A percentile compares a stretch with the other conserved stretches of the same genome.
Evolutionary conservation across 2,797 vertebrate species (phyloP).

Genomic region (Sphaeramia orbicularis): DNA sequence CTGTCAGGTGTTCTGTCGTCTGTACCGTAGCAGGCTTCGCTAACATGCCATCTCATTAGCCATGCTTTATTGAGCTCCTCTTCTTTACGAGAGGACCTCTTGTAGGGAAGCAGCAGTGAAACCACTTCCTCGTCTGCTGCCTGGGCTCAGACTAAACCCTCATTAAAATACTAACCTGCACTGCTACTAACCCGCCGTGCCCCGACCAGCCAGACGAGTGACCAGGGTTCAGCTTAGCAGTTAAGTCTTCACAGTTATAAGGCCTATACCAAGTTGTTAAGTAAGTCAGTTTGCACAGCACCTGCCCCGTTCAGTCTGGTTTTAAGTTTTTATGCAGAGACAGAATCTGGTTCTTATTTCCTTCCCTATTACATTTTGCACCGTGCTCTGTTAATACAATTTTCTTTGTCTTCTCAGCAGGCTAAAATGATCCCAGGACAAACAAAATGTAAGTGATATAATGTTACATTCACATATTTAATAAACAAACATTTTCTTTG

Average conservation of each 20-base stretch:
- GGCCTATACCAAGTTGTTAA: neutral
- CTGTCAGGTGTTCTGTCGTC: constrained; percentile 22
- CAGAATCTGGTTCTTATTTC: constrained; percentile 43
- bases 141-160: constrained; percentile 20
- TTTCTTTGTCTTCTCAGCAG: constrained; percentile 62
- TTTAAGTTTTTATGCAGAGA: constrained; percentile 28
- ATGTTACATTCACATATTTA: too few relatives aligned
- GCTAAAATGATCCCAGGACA: constrained; percentile 63
- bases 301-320: constrained; percentile 39
- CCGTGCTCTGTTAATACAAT: neutral
- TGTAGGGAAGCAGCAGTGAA: constrained; percentile 40
- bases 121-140: constrained; percentile 62
- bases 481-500: too few relatives aligned
- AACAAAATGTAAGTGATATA: constrained; percentile 53
- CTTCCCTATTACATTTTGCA: neutral
- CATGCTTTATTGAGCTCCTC: constrained; percentile 60
- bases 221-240: constrained; percentile 16
- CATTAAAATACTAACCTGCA: constrained; percentile 48
- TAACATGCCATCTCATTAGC: constrained; percentile 65
- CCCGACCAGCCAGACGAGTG: constrained; percentile 11
- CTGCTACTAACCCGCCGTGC: constrained; percentile 21
- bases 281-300: constrained; percentile 24
- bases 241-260: constrained; percentile 31
- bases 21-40: constrained; percentile 38
- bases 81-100: constrained; percentile 61